phyloP scores from a whole-genome alignment of 2,797 vertebrate species.

The Momotus momota region DNA sequence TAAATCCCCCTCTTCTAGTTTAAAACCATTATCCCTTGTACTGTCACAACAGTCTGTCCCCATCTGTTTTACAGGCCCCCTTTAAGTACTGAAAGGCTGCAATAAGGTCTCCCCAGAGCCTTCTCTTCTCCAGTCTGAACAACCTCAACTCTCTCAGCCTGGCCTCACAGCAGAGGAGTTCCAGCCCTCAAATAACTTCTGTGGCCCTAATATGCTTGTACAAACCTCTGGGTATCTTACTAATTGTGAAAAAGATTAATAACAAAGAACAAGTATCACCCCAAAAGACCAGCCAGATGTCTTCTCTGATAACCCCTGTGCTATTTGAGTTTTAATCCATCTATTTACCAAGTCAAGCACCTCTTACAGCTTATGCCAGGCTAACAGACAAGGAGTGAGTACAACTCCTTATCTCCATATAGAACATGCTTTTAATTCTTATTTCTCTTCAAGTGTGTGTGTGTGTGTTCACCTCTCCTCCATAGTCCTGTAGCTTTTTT shows the following conservation, averaged over 20 bases:
- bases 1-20: not conserved
- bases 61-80: not conserved
- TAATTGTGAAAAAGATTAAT: not conserved
- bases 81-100: not conserved
- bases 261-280: not conserved
- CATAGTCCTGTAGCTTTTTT: not conserved
- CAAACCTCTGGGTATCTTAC: not conserved
- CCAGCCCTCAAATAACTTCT: not conserved
- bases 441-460: not conserved
- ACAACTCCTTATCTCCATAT: not conserved
- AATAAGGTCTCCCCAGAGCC: not conserved
- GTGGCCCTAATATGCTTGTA: not conserved
- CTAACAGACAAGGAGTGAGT: not conserved
- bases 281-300: not conserved
- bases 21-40: not conserved
- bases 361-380: not conserved
- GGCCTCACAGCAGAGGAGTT: not conserved
- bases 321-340: not conserved
- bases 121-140: not conserved
- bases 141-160: not conserved
- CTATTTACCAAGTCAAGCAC: not conserved
- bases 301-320: not conserved
- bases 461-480: not conserved
- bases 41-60: not conserved
- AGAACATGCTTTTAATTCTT: not conserved